Base-by-base conservation (phyloP, 1,140 invertebrate species). In the Colletes latitarsis region DNA sequence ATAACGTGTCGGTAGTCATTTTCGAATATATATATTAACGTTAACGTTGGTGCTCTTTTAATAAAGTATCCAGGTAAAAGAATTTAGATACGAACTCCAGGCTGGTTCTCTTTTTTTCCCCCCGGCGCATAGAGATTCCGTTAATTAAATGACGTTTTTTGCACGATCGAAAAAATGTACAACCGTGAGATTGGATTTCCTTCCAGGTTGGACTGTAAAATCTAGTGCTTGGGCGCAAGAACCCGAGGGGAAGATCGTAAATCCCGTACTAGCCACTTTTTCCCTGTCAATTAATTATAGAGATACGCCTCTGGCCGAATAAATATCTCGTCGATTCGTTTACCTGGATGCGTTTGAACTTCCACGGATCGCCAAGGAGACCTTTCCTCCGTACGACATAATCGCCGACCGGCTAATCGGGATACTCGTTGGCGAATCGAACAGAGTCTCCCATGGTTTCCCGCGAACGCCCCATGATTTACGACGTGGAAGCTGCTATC, bases 391-490 rank as follows among this genome's bases (percentile, higher is more conserved):
- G 77, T 68, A 74, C 75, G 81, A 85, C 81, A 79, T 85, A 82
- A 89, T 91, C 86, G 76, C 30, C 63, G 62, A 81, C 64, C 71
- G 76, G 70, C 80, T 87, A 83, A 88, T 89, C 83, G 77, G 74
- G 60, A 87, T 30, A 88, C 83, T 76, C 86, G 84, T 88, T 81
- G 82, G 41, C 53, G 75, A 68, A 82, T 79, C 81, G 83, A 68
- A 64, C 69, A 21, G 60, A 73, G 39, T 64, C 73, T 58, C 55
- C 55, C 39, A 49, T 30, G 71, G 83, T 70, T 85, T 85, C 83
- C 82, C 73, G 83, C 71, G 70, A 79, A 82, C 60, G 81, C 81
- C 70, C 83, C 67, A 76, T 90, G 89, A 91, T 90, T 91, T 90
- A 91, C 84, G 62, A 78, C 58, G 75, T 46, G 39, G 70, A 77